Evolutionary conservation across 2,888 invertebrate species (phyloP).

Genomic region (Drosophila paramelanica): DNA sequence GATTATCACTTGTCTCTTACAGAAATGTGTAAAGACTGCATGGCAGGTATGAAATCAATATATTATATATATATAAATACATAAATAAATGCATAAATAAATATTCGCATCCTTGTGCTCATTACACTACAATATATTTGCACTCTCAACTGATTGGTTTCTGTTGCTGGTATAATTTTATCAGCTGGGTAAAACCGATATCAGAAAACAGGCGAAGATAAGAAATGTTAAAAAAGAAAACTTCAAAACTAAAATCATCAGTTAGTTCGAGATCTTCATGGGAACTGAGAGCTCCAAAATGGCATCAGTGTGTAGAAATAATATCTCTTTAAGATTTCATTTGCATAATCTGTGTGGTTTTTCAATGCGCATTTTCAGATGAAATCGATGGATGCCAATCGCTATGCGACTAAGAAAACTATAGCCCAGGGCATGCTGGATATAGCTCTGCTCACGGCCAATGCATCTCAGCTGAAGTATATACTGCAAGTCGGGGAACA

Average conservation of each 20-base stretch:
- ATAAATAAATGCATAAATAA: no score
- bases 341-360: not conserved
- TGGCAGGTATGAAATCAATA: slow-evolving; percentile 62
- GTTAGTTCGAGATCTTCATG: not conserved
- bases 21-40: slow-evolving; percentile 50
- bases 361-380: slow-evolving; percentile 85
- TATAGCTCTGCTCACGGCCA: slow-evolving; percentile 94
- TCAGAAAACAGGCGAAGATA: slow-evolving; percentile 47
- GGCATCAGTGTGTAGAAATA: slow-evolving; percentile 28
- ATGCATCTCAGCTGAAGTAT: slow-evolving; percentile 95
- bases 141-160: slow-evolving; percentile 48
- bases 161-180: slow-evolving; percentile 37
- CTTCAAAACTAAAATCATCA: slow-evolving; percentile 3
- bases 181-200: slow-evolving; percentile 41
- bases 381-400: slow-evolving; percentile 92
- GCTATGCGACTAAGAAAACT: slow-evolving; percentile 96
- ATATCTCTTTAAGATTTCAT: not conserved
- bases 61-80: no score
- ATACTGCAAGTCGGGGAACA: slow-evolving; percentile 93
- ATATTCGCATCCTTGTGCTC: slow-evolving; percentile 47
- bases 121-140: slow-evolving; percentile 28
- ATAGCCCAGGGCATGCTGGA: slow-evolving; percentile 96
- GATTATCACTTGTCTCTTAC: slow-evolving; percentile 28
- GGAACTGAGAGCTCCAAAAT: slow-evolving; percentile 27
- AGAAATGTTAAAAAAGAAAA: slow-evolving; percentile 21